phyloP scores from a whole-genome alignment of 2,113 vertebrate species.

The Tetrao urogallus region DNA sequence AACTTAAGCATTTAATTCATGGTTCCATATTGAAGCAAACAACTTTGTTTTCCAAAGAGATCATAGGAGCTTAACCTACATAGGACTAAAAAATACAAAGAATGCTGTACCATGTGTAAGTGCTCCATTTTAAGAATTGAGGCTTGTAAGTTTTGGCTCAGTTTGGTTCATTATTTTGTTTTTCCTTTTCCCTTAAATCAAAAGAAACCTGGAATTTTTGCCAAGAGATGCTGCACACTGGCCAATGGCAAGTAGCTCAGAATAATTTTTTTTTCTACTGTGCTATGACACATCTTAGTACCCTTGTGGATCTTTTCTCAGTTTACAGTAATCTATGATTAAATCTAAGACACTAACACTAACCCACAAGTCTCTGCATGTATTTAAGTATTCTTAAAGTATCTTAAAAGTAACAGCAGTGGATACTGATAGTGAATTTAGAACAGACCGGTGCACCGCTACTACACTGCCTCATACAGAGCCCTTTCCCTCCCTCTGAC shows the following conservation, averaged over 20 bases:
- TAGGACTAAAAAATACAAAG: not conserved
- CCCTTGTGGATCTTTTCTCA: not conserved
- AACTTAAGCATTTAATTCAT: not conserved
- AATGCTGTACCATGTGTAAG: not conserved
- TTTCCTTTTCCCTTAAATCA: not conserved
- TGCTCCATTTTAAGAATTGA: not conserved
- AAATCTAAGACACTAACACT: not conserved
- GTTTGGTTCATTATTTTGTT: not conserved
- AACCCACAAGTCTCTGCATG: not conserved
- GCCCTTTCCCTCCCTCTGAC: constrained; percentile 28
- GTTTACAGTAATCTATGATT: not conserved
- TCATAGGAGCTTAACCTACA: not conserved
- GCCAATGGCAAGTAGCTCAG: not conserved
- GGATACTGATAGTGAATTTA: not conserved
- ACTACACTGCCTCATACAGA: not conserved
- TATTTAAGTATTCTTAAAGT: not conserved
- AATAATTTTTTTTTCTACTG: not conserved
- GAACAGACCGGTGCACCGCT: not conserved
- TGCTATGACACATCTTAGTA: not conserved
- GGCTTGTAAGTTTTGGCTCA: not conserved
- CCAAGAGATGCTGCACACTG: not conserved
- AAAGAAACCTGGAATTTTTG: not conserved
- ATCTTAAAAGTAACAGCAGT: not conserved
- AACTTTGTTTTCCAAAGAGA: not conserved
- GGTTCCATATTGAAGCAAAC: not conserved